Percentiles rank a stretch among this genome's conserved stretches.
phyloP scores from a whole-genome alignment of 2,797 vertebrate genomes.

The Mico argentatus region DNA sequence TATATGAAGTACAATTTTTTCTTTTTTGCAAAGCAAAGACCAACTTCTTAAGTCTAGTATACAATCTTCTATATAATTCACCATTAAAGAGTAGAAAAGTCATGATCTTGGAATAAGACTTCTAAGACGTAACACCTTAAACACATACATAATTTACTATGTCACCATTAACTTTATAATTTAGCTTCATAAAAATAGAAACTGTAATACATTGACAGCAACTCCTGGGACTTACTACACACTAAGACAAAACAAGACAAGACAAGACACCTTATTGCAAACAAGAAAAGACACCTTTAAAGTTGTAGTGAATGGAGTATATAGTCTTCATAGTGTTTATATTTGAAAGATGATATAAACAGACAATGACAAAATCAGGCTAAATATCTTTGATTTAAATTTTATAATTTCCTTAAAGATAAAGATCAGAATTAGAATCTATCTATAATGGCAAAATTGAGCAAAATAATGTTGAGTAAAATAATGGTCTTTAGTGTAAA shows the following conservation, averaged over 20 bases:
- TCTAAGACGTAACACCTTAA: background rate
- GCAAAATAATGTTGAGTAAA: background rate
- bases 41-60: background rate
- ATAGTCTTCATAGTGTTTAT: background rate
- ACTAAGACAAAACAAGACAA: background rate
- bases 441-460: background rate
- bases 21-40: background rate
- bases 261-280: no score
- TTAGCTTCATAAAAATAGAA: background rate
- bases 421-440: background rate
- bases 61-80: background rate
- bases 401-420: background rate
- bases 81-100: background rate
- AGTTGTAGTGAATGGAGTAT: background rate
- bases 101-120: background rate
- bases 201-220: background rate
- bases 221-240: background rate
- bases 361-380: background rate
- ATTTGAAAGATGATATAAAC: background rate
- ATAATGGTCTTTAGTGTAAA: background rate
- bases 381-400: background rate
- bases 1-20: background rate
- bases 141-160: background rate
- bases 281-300: background rate
- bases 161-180: background rate